Conservation (phyloP, 2,888 invertebrate species). For the Macaria liturata region DNA sequence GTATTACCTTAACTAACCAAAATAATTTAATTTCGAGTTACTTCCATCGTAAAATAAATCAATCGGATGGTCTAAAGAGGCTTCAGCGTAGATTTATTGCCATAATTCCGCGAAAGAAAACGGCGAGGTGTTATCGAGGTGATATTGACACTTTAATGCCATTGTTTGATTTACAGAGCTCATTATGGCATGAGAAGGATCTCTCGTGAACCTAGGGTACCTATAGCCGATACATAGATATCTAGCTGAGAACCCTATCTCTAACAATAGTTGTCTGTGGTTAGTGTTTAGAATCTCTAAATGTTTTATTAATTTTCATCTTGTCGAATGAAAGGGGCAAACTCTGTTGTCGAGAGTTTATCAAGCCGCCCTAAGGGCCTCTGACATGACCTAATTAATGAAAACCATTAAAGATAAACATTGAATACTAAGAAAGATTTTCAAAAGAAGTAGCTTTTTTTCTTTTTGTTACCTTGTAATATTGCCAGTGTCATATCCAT, state of each 20-base stretch:
- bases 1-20: no score
- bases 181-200: constrained; percentile 76
- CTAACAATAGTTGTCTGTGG: constrained; percentile 19
- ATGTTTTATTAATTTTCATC: no score
- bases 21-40: no score
- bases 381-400: no score
- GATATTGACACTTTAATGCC: constrained; percentile 82
- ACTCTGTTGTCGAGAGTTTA: no score
- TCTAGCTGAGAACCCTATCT: constrained; percentile 54
- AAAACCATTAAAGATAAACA: no score
- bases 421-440: no score
- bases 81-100: constrained; percentile 63
- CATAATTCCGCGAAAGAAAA: constrained; percentile 80
- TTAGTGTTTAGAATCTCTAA: background rate
- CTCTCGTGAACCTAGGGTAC: constrained; percentile 41
- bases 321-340: no score
- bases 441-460: no score
- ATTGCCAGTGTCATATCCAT: no score
- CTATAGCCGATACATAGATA: constrained; percentile 7
- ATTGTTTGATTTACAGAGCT: constrained; percentile 82
- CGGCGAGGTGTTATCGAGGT: constrained; percentile 78
- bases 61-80: constrained; percentile 30
- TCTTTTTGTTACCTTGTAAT: no score
- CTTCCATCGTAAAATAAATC: constrained; percentile 1
- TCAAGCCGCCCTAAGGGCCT: no score